Conservation (phyloP, 30 jellyfish, hydroid and myxozoan genomes). For the Catostylus mosaicus region DNA sequence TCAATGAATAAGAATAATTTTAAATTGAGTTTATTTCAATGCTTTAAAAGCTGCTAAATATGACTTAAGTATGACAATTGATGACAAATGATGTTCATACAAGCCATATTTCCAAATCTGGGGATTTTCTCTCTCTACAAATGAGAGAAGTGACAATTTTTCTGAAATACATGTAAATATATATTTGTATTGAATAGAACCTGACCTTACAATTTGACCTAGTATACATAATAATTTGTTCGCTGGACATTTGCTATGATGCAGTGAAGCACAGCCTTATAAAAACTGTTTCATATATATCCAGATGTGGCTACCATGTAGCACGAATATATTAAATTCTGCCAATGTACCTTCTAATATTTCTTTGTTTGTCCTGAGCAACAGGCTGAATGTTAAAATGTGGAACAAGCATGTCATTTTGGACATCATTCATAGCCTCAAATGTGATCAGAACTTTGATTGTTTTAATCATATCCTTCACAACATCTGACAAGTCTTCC, state of each 20-base stretch:
- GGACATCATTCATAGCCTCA: slow-evolving; percentile 21
- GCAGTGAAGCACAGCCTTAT: no score
- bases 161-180: background rate
- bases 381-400: slow-evolving; percentile 15
- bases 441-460: slow-evolving; percentile 37
- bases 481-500: slow-evolving; percentile 52
- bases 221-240: background rate
- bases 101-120: no score
- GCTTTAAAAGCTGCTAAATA: no score
- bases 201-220: background rate
- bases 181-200: background rate
- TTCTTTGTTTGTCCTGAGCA: slow-evolving; percentile 3
- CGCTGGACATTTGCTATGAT: background rate
- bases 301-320: no score
- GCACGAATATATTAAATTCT: background rate
- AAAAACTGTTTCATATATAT: no score
- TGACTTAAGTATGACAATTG: no score
- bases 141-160: no score
- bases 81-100: no score
- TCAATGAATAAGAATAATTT: no score
- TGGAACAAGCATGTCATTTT: slow-evolving; percentile 38
- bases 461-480: slow-evolving; percentile 43
- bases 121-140: no score
- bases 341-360: slow-evolving; percentile 39
- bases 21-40: no score